A percentile compares a stretch with the other conserved stretches of the same genome.
These are phyloP conservation scores for Furcula furcula DNA, from an alignment of 2,888 invertebrate genomes.

Conservation along the genomic window DNA sequence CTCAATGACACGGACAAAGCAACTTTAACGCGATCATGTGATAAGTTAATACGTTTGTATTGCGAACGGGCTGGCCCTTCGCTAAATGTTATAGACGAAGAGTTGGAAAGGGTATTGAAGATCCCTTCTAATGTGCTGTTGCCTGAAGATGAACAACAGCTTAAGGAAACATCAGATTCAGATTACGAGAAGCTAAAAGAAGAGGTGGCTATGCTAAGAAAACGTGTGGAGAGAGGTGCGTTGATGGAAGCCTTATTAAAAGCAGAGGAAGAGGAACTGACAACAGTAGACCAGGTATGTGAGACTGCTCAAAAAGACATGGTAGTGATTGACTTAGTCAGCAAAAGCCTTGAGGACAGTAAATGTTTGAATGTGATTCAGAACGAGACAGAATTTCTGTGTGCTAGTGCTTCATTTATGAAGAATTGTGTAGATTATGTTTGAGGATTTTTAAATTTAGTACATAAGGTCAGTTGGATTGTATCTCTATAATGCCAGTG, in stretches of 20 bases:
- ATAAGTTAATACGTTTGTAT: conserved; percentile 61
- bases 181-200: conserved; percentile 59
- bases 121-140: conserved; percentile 65
- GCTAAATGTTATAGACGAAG: conserved; percentile 55
- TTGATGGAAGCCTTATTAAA: conserved; percentile 63
- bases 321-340: conserved; percentile 57
- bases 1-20: conserved; percentile 64
- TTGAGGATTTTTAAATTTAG: too few species aligned
- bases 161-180: conserved; percentile 52
- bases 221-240: conserved; percentile 62
- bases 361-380: conserved; percentile 44
- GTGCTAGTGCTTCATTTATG: conserved; percentile 54
- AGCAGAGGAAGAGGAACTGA: conserved; percentile 63
- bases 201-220: conserved; percentile 55
- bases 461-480: too few species aligned
- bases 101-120: conserved; percentile 60
- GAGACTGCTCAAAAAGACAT: conserved; percentile 67
- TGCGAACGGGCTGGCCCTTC: conserved; percentile 64
- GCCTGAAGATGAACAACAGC: conserved; percentile 65
- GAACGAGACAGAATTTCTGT: conserved; percentile 53
- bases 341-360: conserved; percentile 43
- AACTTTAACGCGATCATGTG: conserved; percentile 59
- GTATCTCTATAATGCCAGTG: too few species aligned
- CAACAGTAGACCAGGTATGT: conserved; percentile 58
- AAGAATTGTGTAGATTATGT: too few species aligned